phyloP scores from a whole-genome alignment of 2,797 vertebrate species.

The Vultur gryphus region DNA sequence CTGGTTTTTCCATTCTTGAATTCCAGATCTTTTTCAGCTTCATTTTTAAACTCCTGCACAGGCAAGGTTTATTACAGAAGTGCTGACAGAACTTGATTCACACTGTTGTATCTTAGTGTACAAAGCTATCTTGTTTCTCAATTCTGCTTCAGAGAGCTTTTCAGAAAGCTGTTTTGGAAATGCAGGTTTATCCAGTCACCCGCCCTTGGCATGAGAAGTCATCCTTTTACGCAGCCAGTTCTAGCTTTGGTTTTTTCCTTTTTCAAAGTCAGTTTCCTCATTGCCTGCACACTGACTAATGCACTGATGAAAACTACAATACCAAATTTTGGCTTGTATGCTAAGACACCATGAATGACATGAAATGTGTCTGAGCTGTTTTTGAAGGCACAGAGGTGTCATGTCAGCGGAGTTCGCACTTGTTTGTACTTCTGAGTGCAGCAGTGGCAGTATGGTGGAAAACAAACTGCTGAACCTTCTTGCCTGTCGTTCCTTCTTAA shows the following conservation, averaged over 20 bases:
- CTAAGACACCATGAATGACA: neutral
- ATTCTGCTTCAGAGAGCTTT: slow-evolving; percentile 27
- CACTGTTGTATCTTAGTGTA: neutral
- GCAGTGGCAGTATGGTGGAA: neutral
- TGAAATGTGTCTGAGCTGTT: neutral
- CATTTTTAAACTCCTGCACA: neutral
- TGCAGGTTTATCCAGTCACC: slow-evolving; percentile 63
- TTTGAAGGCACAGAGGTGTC: neutral
- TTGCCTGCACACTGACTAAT: neutral
- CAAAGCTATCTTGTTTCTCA: slow-evolving; percentile 46
- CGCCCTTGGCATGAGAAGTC: neutral
- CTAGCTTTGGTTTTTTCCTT: neutral
- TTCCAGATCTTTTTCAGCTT: neutral
- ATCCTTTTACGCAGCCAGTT: neutral
- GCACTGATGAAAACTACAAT: neutral
- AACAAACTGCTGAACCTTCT: neutral
- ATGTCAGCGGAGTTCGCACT: neutral
- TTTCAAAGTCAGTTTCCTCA: neutral
- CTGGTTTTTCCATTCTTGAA: neutral
- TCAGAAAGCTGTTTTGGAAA: slow-evolving; percentile 38
- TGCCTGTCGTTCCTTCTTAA: neutral
- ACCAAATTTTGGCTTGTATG: neutral
- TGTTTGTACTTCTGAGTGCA: neutral
- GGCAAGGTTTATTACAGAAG: neutral
- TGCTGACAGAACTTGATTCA: slow-evolving; percentile 16